Evolutionary conservation across 2,797 vertebrate genomes (phyloP).

Genomic region (Mormyrops attenuatus): DNA sequence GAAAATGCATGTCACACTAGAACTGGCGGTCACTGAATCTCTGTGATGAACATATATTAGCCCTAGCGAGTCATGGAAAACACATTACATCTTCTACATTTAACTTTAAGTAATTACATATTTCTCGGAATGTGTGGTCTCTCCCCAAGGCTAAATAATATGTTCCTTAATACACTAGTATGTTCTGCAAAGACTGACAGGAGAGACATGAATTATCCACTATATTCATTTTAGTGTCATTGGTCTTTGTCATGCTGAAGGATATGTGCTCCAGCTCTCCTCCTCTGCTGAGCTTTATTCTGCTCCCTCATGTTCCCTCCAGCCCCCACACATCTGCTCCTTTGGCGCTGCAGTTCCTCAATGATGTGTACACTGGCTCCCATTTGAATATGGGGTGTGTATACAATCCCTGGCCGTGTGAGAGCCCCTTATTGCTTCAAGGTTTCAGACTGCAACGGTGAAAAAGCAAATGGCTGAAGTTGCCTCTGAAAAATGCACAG

Average conservation of each 20-base stretch:
- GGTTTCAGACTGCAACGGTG: slow-evolving; percentile 16
- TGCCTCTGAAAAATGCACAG: neutral
- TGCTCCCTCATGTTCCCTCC: slow-evolving; percentile 1
- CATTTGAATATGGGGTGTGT: slow-evolving; percentile 47
- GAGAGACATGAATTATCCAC: slow-evolving; percentile 35
- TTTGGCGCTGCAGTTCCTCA: slow-evolving; percentile 52
- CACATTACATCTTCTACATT: slow-evolving; percentile 18
- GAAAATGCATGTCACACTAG: neutral
- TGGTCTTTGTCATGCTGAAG: slow-evolving; percentile 35
- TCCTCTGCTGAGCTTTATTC: neutral
- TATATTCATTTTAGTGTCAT: slow-evolving; percentile 31
- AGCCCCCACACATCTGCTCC: slow-evolving; percentile 64
- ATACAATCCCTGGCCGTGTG: slow-evolving; percentile 29
- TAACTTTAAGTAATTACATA: slow-evolving; percentile 31
- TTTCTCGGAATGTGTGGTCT: slow-evolving; percentile 27
- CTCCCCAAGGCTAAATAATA: slow-evolving; percentile 30
- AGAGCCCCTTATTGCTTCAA: slow-evolving; percentile 34
- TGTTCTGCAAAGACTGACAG: slow-evolving; percentile 27
- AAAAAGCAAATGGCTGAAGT: neutral
- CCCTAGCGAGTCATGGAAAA: slow-evolving; percentile 23
- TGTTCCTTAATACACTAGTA: slow-evolving; percentile 36
- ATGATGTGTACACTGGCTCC: slow-evolving; percentile 41
- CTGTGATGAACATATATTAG: neutral
- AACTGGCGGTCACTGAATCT: neutral
- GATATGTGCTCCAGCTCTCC: slow-evolving; percentile 10